Evolutionary conservation across 2,113 vertebrate genomes (phyloP), one percentile per base, ranked within the genome.

Genomic region (Bufo gargarizans): DNA sequence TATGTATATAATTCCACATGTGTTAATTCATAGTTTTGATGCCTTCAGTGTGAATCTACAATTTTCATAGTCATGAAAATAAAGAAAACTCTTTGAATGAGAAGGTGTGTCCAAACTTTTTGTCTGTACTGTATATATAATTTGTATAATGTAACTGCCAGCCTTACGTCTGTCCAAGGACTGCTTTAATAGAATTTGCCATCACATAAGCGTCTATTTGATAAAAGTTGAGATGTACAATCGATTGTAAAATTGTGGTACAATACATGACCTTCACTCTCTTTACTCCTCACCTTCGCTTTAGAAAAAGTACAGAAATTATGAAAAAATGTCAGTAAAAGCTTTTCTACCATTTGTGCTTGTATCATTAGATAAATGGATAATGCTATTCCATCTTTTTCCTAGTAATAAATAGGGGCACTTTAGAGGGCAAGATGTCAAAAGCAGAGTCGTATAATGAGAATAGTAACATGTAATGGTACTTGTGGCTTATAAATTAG

Each of bases 381-480:
- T 90, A 92, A 81, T 90, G 87, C 90, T 93, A 93, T 90, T 92
- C 87, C 22, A 0, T 11, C 22, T 20, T n/a, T 85, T 82, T 89
- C 90, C 89, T 85, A 91, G 88, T 90, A 91, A 91, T 53, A 93
- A 93, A 95, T 88, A 91, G 86, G 92, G 90, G 92, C 93, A 90
- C 91, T 91, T 93, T 92, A 93, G 94, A 95, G 92, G 90, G 88
- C 92, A 94, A 93, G 90, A 93, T 91, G 91, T 91, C 91, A 92
- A 92, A 92, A 91, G 91, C 91, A 92, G 89, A 94, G 91, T 92
- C 88, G 84, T 91, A 19, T 92, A 94, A 95, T 93, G 87, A 94
- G 86, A 92, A 90, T 92, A 94, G 93, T 94, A 93, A 92, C 69
- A 84, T 93, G 91, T 94, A 94, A 95, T 92, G 91, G 91, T 91